A percentile compares a stretch with the other conserved stretches of the same genome.
phyloP scores from a whole-genome alignment of 1,140 invertebrate species.

The Procambarus clarkii region DNA sequence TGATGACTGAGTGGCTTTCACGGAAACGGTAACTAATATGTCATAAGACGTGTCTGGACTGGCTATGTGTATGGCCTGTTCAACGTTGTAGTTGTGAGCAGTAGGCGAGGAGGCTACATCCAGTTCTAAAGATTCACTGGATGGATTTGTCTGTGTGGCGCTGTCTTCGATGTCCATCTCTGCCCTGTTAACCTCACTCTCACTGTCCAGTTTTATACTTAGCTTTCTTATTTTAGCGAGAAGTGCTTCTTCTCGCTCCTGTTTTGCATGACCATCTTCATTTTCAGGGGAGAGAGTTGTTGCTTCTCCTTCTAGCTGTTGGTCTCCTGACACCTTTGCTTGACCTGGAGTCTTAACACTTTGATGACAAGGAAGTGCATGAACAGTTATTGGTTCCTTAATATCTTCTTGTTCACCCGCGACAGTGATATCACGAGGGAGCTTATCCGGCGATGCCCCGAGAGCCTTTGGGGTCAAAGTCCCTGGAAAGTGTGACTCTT shows the following conservation, averaged over 20 bases:
- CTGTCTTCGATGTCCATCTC: not conserved
- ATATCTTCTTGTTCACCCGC: too few relatives aligned
- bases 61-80: not conserved
- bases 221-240: not conserved
- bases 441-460: too few relatives aligned
- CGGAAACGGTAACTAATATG: slow-evolving; percentile 15
- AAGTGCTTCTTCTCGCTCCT: too few relatives aligned
- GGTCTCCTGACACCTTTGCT: too few relatives aligned
- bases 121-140: not conserved
- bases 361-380: too few relatives aligned
- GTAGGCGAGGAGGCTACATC: not conserved
- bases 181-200: not conserved
- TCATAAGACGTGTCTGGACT: slow-evolving; percentile 11
- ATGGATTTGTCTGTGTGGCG: not conserved
- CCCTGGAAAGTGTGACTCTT: too few relatives aligned
- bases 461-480: not conserved
- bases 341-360: too few relatives aligned
- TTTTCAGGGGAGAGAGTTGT: too few relatives aligned
- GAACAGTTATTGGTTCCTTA: too few relatives aligned
- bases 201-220: not conserved
- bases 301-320: too few relatives aligned
- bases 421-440: too few relatives aligned
- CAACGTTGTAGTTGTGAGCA: not conserved
- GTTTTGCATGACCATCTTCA: too few relatives aligned
- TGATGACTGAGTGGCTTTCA: not conserved